These are phyloP conservation scores for Agapornis roseicollis DNA, from an alignment of 2,113 vertebrate genomes.

Conservation along the genomic window DNA sequence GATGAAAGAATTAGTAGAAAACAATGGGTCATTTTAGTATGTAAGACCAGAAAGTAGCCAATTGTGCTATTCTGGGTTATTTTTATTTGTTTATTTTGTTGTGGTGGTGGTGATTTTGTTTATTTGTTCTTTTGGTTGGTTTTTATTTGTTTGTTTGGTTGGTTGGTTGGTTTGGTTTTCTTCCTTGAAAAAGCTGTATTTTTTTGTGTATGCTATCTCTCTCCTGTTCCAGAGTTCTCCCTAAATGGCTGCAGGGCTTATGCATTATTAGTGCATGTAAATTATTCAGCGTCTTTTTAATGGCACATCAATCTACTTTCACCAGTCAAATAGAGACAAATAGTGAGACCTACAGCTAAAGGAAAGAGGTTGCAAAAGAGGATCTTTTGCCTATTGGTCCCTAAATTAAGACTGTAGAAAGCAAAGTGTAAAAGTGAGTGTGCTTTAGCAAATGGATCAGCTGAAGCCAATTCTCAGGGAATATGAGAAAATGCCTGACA, in stretches of 20 bases:
- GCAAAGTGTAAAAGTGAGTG: background rate
- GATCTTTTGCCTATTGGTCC: background rate
- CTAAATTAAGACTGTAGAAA: background rate
- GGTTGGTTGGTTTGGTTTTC: background rate
- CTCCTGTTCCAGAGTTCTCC: background rate
- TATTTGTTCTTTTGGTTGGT: background rate
- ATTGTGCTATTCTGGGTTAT: background rate
- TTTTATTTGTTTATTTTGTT: background rate
- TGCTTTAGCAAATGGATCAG: background rate
- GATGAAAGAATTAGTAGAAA: background rate
- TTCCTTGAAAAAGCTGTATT: background rate
- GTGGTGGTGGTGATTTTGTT: background rate
- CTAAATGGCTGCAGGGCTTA: background rate
- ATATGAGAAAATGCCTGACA: background rate
- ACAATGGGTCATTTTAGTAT: background rate
- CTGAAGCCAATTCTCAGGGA: background rate
- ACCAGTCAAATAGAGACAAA: background rate
- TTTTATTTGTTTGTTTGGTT: background rate
- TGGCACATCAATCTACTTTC: background rate
- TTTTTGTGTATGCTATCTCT: background rate
- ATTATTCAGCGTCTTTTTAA: constrained; percentile 42
- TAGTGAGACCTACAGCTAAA: background rate
- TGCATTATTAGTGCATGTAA: background rate
- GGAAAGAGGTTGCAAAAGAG: background rate
- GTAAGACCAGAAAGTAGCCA: background rate